Percentiles rank a stretch among this genome's conserved stretches.
Evolutionary conservation across 2,113 vertebrate species (phyloP).

Genomic region (Pontoporia blainvillei): DNA sequence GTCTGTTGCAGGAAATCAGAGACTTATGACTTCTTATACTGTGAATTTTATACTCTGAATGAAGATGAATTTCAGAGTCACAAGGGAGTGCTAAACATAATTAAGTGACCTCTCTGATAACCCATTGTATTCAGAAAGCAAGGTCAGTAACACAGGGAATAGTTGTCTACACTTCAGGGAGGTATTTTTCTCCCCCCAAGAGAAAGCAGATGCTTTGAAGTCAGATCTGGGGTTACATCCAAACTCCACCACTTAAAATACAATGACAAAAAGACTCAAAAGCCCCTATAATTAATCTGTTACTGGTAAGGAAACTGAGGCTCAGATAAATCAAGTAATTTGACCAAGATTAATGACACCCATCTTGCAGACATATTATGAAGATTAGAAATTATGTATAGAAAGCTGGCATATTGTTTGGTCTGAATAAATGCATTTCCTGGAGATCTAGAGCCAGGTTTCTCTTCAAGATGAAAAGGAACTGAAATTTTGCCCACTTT

Average conservation of each 20-base stretch:
- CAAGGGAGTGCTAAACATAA: slow-evolving; percentile 5
- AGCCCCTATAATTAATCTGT: background rate
- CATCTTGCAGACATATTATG: background rate
- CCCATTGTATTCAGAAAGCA: slow-evolving; percentile 20
- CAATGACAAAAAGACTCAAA: background rate
- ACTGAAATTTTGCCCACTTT: slow-evolving; percentile 39
- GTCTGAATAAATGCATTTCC: slow-evolving; percentile 57
- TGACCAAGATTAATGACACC: background rate
- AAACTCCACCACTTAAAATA: background rate
- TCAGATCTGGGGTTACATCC: background rate
- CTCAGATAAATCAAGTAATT: background rate
- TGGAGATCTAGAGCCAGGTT: slow-evolving; percentile 36
- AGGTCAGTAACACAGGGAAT: background rate
- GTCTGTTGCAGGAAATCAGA: slow-evolving; percentile 22
- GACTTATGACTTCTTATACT: background rate
- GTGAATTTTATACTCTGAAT: slow-evolving; percentile 16
- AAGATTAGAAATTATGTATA: slow-evolving; percentile 33
- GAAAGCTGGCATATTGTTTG: slow-evolving; percentile 11
- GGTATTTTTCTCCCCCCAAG: background rate
- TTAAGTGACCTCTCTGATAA: slow-evolving; percentile 27
- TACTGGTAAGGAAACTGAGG: background rate
- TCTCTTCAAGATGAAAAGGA: slow-evolving; percentile 46
- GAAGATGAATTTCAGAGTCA: slow-evolving; percentile 35
- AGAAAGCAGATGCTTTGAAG: background rate
- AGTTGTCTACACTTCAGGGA: background rate